Evolutionary conservation across 2,888 invertebrate species (phyloP).

Genomic region (Micoletzkya japonica): DNA sequence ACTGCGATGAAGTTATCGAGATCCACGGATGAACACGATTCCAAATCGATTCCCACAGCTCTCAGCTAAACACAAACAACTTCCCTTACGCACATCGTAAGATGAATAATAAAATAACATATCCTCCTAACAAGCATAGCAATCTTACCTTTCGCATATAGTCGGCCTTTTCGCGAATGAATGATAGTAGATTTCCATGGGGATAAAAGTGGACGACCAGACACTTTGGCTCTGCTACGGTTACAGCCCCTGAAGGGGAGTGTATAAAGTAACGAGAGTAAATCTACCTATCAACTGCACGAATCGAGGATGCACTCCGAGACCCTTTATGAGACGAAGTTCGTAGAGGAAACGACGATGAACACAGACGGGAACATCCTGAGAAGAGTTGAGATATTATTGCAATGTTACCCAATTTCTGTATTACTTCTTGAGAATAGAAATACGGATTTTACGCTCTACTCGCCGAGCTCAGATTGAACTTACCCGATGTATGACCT

Average conservation of each 20-base stretch:
- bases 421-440: not conserved
- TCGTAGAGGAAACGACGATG: conserved; percentile 14
- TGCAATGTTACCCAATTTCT: not conserved
- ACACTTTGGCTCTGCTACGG: conserved; percentile 11
- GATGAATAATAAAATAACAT: not conserved
- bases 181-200: conserved; percentile 11
- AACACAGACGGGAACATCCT: conserved; percentile 13
- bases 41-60: conserved; percentile 20
- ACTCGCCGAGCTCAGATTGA: not conserved
- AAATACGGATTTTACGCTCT: not conserved
- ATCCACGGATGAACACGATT: conserved; percentile 9
- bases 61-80: not conserved
- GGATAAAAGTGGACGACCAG: conserved; percentile 17
- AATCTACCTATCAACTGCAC: conserved; percentile 16
- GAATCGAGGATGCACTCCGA: conserved; percentile 11
- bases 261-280: not conserved
- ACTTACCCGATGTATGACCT: conserved; percentile 7
- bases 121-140: not conserved
- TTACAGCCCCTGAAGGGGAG: conserved; percentile 10
- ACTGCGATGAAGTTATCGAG: conserved; percentile 22
- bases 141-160: conserved; percentile 17
- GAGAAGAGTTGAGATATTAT: not conserved
- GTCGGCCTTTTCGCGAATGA: not conserved
- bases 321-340: conserved; percentile 4
- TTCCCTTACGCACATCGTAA: not conserved